Evolutionary conservation across 2,113 vertebrate genomes (phyloP).

Genomic region (Cyanistes caeruleus): DNA sequence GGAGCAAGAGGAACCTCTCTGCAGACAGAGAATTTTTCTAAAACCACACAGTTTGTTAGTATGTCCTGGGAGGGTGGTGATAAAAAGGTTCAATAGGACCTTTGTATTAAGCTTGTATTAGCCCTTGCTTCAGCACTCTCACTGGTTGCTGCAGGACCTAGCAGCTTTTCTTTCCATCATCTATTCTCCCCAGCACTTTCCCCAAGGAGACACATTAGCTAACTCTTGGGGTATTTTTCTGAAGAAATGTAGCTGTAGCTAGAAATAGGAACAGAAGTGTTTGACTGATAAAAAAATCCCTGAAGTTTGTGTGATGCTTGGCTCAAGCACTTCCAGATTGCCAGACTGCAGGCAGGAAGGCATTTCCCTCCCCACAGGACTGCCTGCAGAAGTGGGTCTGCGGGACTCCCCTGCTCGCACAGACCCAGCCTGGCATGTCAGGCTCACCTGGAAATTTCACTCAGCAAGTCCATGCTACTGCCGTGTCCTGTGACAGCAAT

Average conservation of each 20-base stretch:
- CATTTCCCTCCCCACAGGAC: neutral
- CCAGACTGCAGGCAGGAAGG: neutral
- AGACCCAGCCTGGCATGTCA: neutral
- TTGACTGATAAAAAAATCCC: neutral
- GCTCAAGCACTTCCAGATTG: neutral
- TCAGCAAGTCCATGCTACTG: neutral
- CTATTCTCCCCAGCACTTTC: neutral
- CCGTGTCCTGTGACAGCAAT: neutral
- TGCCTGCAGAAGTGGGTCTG: neutral
- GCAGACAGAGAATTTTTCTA: neutral
- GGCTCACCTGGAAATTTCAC: neutral
- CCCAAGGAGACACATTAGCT: neutral
- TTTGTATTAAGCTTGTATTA: neutral
- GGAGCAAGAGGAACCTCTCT: neutral
- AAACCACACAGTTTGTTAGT: neutral
- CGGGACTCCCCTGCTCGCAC: neutral
- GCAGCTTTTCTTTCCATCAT: neutral
- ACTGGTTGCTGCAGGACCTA: neutral
- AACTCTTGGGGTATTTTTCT: neutral
- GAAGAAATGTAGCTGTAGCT: neutral
- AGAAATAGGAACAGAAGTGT: neutral
- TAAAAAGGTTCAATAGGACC: neutral
- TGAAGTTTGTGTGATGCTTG: neutral
- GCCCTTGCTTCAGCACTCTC: neutral
- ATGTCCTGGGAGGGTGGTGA: neutral